These are phyloP conservation scores for Stenurella melanura DNA, from an alignment of 2,888 invertebrate genomes.

Conservation along the genomic window DNA sequence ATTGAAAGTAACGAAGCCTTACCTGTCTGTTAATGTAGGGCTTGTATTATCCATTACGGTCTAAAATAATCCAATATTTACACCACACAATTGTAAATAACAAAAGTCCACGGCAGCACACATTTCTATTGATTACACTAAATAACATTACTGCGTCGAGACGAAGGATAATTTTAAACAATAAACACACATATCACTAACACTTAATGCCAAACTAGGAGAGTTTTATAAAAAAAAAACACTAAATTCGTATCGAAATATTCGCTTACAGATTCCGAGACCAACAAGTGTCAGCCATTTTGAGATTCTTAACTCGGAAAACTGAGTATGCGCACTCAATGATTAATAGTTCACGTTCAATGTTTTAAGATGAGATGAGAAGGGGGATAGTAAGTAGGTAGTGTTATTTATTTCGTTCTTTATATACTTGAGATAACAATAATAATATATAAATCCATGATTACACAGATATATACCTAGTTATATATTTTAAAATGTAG, in stretches of 20 bases:
- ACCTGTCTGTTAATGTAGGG: constrained; percentile 65
- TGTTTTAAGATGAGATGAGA: constrained; percentile 1
- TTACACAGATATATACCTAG: not conserved
- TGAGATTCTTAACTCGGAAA: constrained; percentile 56
- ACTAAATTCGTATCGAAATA: constrained; percentile 64
- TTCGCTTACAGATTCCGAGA: constrained; percentile 65
- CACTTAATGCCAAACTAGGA: constrained; percentile 46
- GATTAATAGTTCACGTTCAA: constrained; percentile 81
- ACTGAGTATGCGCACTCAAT: constrained; percentile 73
- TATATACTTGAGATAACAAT: not conserved
- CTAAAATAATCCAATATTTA: constrained; percentile 64
- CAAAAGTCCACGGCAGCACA: constrained; percentile 66
- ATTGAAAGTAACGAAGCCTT: constrained; percentile 46
- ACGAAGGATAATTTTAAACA: constrained; percentile 35
- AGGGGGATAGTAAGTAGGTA: constrained; percentile 7
- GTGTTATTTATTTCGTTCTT: not conserved
- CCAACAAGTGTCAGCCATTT: constrained; percentile 74
- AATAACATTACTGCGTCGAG: constrained; percentile 64
- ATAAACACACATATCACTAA: constrained; percentile 50
- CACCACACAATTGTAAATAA: constrained; percentile 64
- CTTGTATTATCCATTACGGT: constrained; percentile 68
- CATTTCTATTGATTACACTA: constrained; percentile 65
- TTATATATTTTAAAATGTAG: not conserved
- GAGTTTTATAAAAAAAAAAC: constrained; percentile 55
- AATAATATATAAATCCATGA: constrained; percentile 2